phyloP scores from a whole-genome alignment of 2,113 vertebrate genomes.

The Ariopsis seemanni region DNA sequence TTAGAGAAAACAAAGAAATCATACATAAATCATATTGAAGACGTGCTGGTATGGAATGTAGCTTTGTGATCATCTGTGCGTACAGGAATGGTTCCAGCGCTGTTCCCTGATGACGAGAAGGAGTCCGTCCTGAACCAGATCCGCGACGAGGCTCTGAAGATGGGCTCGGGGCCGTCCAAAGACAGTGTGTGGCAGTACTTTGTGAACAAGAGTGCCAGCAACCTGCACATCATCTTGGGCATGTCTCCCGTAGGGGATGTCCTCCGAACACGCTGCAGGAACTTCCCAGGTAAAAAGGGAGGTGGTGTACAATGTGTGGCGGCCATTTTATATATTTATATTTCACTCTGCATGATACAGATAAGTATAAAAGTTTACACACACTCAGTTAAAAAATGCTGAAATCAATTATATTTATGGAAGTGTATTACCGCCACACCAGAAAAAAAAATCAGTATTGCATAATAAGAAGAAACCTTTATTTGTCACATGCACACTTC shows the following conservation, averaged over 20 bases:
- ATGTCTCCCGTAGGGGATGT: conserved; percentile 92
- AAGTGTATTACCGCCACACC: too few species aligned
- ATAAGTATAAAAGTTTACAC: neutral
- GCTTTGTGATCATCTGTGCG: neutral
- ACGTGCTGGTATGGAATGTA: neutral
- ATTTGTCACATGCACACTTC: too few species aligned
- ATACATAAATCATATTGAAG: neutral
- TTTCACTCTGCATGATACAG: neutral
- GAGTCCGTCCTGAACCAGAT: conserved; percentile 81
- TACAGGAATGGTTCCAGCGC: conserved; percentile 90
- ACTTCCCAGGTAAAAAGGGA: conserved; percentile 85
- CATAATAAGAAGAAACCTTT: too few species aligned
- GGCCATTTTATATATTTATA: neutral
- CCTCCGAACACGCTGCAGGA: conserved; percentile 88
- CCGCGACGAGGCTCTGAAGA: conserved; percentile 80
- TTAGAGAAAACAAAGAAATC: neutral
- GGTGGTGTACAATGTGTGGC: neutral
- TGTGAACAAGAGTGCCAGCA: conserved; percentile 87
- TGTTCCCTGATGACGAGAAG: conserved; percentile 92
- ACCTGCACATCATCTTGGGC: conserved; percentile 89
- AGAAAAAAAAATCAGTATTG: too few species aligned
- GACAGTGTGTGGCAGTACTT: conserved; percentile 94
- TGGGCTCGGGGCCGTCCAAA: conserved; percentile 78
- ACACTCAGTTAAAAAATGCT: neutral
- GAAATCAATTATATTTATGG: neutral